A percentile compares a stretch with the other conserved stretches of the same genome.
These are phyloP conservation scores for Ips nitidus DNA, from an alignment of 1,140 invertebrate genomes.

Conservation along the genomic window DNA sequence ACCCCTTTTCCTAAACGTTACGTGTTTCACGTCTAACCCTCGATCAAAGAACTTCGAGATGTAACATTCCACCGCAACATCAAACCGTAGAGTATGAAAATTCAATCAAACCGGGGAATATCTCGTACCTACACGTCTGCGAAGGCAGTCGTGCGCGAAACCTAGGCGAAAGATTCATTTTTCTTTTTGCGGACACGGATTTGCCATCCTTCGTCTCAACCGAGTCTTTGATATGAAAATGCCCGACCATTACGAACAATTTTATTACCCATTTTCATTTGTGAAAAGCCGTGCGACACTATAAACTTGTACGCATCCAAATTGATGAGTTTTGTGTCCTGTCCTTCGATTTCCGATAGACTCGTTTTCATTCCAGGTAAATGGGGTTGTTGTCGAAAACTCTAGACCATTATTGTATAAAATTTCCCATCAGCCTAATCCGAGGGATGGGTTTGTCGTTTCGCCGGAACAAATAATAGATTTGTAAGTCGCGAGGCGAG, in stretches of 20 bases:
- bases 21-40: no score
- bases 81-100: no score
- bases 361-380: no score
- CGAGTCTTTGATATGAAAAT: constrained; percentile 9
- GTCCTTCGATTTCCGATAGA: no score
- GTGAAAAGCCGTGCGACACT: not conserved
- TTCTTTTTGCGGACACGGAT: constrained; percentile 21
- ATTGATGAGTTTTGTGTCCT: no score
- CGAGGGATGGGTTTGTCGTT: constrained; percentile 5
- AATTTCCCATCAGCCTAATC: constrained; percentile 7
- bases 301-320: not conserved
- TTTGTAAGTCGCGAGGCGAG: constrained; percentile 6
- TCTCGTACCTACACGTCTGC: constrained; percentile 5
- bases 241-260: constrained; percentile 13
- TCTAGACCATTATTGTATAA: constrained; percentile 7
- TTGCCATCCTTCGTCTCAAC: constrained; percentile 6
- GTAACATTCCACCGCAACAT: no score
- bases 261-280: constrained; percentile 15
- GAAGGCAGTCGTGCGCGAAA: constrained; percentile 19
- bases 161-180: constrained; percentile 14
- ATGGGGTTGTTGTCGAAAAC: no score
- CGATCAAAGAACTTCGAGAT: no score
- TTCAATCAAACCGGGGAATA: no score
- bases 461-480: constrained; percentile 10
- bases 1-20: no score